phyloP scores from a whole-genome alignment of 37 sponge, comb jelly and placozoan species.

The Chondrilla cf. caribensis region DNA sequence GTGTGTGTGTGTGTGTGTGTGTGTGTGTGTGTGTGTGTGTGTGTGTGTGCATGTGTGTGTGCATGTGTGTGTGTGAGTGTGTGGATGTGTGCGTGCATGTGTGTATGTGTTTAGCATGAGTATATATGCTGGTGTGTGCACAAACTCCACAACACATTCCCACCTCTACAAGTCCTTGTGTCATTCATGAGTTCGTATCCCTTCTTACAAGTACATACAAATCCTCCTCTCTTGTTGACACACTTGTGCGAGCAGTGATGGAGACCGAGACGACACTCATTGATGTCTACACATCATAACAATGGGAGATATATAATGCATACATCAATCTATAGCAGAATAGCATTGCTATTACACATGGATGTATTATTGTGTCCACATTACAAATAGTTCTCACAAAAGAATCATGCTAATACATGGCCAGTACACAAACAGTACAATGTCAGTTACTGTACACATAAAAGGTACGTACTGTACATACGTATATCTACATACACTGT shows the following conservation, averaged over 20 bases:
- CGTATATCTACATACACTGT: no score
- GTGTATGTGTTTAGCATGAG: neutral
- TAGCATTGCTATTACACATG: no score
- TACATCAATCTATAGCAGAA: no score
- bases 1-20: constrained; percentile 21
- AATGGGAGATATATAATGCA: no score
- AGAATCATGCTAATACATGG: no score
- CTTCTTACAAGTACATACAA: neutral
- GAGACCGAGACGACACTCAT: neutral
- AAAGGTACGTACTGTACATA: no score
- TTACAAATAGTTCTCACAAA: no score
- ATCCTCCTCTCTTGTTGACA: neutral
- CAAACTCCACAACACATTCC: neutral
- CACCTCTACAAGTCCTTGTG: neutral
- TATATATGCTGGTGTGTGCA: neutral
- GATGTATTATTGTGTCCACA: no score
- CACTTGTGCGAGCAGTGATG: neutral
- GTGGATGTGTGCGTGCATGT: neutral
- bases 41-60: neutral
- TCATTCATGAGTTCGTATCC: neutral
- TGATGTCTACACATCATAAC: neutral
- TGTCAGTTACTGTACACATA: no score
- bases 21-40: constrained; percentile 2
- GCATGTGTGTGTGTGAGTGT: neutral
- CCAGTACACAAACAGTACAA: no score